These are phyloP conservation scores for Saccostrea glomerata DNA, from an alignment of 1,140 invertebrate species.

Conservation along the genomic window DNA sequence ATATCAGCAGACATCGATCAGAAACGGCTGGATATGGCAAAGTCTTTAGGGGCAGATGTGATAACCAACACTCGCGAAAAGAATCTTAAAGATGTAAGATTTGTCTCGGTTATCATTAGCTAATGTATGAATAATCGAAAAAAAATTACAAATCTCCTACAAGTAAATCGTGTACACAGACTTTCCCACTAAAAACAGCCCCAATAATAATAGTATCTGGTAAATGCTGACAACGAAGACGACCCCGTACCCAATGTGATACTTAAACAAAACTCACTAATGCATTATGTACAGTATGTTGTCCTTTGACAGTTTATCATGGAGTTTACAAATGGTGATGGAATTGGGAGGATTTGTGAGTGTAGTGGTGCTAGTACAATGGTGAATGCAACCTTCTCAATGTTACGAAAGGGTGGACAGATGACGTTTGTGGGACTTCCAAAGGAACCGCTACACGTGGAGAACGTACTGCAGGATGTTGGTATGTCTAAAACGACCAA, in stretches of 20 bases:
- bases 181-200: too few species aligned
- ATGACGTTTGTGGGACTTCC: constrained; percentile 72
- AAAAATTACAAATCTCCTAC: too few species aligned
- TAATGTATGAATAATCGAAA: too few species aligned
- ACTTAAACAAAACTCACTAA: too few species aligned
- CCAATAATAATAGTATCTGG: too few species aligned
- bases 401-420: constrained; percentile 71
- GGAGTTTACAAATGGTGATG: constrained; percentile 67
- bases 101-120: background rate
- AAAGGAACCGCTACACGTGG: constrained; percentile 72
- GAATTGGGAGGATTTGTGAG: constrained; percentile 74
- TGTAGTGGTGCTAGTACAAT: constrained; percentile 68
- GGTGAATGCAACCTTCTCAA: constrained; percentile 69
- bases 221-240: too few species aligned
- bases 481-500: constrained; percentile 55
- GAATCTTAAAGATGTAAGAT: constrained; percentile 69
- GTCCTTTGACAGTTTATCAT: constrained; percentile 63
- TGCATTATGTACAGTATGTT: background rate
- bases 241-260: too few species aligned
- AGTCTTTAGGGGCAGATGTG: constrained; percentile 70
- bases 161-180: too few species aligned
- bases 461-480: constrained; percentile 72
- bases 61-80: constrained; percentile 67
- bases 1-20: constrained; percentile 72
- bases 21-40: constrained; percentile 68